A percentile compares a stretch with the other conserved stretches of the same genome.
phyloP scores from a whole-genome alignment of 2,113 vertebrate genomes.

The Sapayoa aenigma region DNA sequence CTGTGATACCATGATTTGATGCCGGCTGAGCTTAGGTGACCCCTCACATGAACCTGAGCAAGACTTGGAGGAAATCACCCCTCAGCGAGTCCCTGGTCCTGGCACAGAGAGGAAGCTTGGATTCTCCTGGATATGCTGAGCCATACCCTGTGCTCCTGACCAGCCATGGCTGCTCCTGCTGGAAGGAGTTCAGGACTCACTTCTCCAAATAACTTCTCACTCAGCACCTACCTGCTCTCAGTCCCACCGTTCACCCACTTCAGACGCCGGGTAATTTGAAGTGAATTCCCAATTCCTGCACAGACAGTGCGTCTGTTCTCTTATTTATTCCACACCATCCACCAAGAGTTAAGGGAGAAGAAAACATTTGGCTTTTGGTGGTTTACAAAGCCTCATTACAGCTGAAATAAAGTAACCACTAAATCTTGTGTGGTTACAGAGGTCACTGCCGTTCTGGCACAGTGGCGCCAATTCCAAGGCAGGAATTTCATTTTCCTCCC shows the following conservation, averaged over 20 bases:
- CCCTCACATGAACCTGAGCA: fast-evolving
- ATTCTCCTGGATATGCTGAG: background rate
- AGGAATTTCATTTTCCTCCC: conserved; percentile 49
- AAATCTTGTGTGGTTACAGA: conserved; percentile 74
- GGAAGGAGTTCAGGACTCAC: background rate
- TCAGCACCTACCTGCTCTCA: conserved; percentile 14
- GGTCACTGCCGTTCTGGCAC: conserved; percentile 69
- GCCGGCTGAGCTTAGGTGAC: background rate
- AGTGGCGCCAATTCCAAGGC: conserved; percentile 67
- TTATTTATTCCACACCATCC: background rate
- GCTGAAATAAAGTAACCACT: conserved; percentile 67
- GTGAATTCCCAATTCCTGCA: background rate
- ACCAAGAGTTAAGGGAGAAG: conserved; percentile 59
- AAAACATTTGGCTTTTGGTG: conserved; percentile 66
- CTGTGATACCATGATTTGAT: fast-evolving
- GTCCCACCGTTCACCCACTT: background rate
- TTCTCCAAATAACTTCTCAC: background rate
- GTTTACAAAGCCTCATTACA: conserved; percentile 75
- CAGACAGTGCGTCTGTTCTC: background rate
- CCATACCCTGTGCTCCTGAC: fast-evolving
- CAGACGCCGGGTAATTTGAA: background rate
- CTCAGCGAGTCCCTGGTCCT: background rate
- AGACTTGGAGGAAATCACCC: background rate
- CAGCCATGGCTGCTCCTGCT: background rate
- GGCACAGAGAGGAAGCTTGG: fast-evolving